Conservation (phyloP, 64 coral and sea anemone species). For the Pocillopora verrucosa region DNA sequence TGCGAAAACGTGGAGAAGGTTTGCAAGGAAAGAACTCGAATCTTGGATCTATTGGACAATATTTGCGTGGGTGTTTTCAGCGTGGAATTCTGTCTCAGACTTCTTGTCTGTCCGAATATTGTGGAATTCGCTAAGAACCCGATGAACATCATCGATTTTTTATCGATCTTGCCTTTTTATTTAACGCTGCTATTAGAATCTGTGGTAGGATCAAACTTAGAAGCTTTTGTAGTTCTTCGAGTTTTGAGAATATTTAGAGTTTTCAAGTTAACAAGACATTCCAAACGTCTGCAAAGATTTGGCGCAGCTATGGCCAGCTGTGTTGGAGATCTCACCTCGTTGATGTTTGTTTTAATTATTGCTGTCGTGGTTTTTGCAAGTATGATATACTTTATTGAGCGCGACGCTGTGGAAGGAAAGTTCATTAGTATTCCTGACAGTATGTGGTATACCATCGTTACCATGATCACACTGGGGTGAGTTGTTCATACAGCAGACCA, state of each 20-base stretch:
- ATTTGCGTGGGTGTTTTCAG: constrained; percentile 80
- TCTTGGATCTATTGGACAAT: constrained; percentile 68
- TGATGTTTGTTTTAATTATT: constrained; percentile 76
- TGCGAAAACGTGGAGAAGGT: constrained; percentile 30
- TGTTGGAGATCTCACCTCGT: constrained; percentile 73
- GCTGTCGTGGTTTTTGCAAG: constrained; percentile 89
- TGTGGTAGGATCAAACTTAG: constrained; percentile 62
- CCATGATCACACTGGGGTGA: constrained; percentile 96
- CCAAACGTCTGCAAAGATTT: constrained; percentile 81
- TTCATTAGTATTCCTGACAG: constrained; percentile 91
- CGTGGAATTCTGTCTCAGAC: constrained; percentile 60
- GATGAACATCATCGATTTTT: constrained; percentile 84
- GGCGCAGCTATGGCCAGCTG: constrained; percentile 67
- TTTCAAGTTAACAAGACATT: constrained; percentile 85
- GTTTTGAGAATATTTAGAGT: constrained; percentile 92
- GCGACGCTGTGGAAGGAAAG: constrained; percentile 54
- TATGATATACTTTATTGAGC: constrained; percentile 85
- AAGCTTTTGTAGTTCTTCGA: constrained; percentile 85
- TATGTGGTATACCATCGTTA: constrained; percentile 98
- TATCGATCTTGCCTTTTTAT: constrained; percentile 80
- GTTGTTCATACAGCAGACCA: neutral
- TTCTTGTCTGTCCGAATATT: constrained; percentile 56
- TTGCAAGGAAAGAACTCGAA: constrained; percentile 50
- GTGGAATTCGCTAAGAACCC: constrained; percentile 53
- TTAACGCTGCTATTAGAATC: constrained; percentile 64